These are phyloP conservation scores for Pseudomyrmex cubaensis DNA, from an alignment of 1,140 invertebrate genomes.

Conservation along the genomic window DNA sequence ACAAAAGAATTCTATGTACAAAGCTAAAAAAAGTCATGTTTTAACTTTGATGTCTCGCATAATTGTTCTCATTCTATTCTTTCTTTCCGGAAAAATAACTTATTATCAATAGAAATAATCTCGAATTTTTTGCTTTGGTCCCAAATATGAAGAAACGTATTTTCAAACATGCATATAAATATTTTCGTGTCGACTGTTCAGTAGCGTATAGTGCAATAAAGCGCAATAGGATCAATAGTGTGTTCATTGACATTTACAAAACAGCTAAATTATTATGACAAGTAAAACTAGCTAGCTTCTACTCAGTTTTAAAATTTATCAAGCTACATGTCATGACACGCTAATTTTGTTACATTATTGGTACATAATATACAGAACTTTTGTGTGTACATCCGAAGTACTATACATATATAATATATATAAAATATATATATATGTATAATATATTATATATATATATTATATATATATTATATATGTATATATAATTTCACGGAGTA, in stretches of 20 bases:
- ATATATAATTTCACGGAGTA: conserved; percentile 46
- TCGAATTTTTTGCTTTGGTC: conserved; percentile 44
- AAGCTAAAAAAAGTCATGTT: conserved; percentile 14
- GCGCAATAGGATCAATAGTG: conserved; percentile 58
- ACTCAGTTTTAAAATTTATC: conserved; percentile 50
- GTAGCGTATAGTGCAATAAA: conserved; percentile 45
- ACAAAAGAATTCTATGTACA: conserved; percentile 5
- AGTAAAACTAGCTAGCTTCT: conserved; percentile 53
- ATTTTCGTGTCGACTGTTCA: conserved; percentile 43
- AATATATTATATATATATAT: conserved; percentile 12
- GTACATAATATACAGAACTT: conserved; percentile 51
- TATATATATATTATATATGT: conserved; percentile 9
- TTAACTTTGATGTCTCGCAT: conserved; percentile 13
- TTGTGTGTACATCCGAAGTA: conserved; percentile 22
- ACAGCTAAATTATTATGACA: conserved; percentile 60
- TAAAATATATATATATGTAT: conserved; percentile 2
- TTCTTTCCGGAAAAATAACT: conserved; percentile 30
- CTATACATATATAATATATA: conserved; percentile 28
- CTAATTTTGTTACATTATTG: conserved; percentile 53
- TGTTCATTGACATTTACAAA: conserved; percentile 55
- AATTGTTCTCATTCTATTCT: conserved; percentile 9
- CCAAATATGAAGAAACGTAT: conserved; percentile 49
- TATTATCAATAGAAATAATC: conserved; percentile 28
- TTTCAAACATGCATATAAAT: conserved; percentile 31
- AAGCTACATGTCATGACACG: conserved; percentile 30